Conservation (phyloP, 2,797 vertebrate genomes). For the Novumbra hubbsi region DNA sequence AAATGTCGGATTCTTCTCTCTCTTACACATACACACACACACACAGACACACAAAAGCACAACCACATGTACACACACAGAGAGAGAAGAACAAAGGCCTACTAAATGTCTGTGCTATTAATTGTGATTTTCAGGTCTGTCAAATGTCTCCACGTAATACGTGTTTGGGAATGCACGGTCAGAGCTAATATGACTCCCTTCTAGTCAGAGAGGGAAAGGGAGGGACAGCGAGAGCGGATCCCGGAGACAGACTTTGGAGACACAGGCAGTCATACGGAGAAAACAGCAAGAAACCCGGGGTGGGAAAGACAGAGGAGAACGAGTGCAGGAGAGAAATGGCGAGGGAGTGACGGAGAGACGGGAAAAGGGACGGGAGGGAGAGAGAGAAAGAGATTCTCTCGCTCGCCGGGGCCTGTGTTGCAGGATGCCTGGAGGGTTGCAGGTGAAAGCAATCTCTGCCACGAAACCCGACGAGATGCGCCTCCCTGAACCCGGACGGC, state of each 20-base stretch:
- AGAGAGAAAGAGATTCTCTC: too few relatives aligned
- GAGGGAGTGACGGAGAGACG: background rate
- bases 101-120: conserved; percentile 65
- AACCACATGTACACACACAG: conserved; percentile 9
- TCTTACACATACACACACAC: conserved; percentile 23
- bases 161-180: conserved; percentile 66
- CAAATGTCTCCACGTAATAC: conserved; percentile 54
- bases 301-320: conserved; percentile 23
- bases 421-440: conserved; percentile 68
- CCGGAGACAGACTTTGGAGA: too few relatives aligned
- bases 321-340: conserved; percentile 29
- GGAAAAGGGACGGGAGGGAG: background rate
- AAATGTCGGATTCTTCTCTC: conserved; percentile 36
- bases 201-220: conserved; percentile 63
- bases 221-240: conserved; percentile 49
- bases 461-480: conserved; percentile 74
- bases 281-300: conserved; percentile 21
- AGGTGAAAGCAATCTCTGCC: conserved; percentile 80
- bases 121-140: conserved; percentile 73
- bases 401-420: conserved; percentile 69
- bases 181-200: conserved; percentile 69
- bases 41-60: background rate
- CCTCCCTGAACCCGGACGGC: conserved; percentile 73
- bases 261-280: conserved; percentile 22
- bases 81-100: conserved; percentile 54